Percentiles rank a stretch among this genome's conserved stretches.
phyloP scores from a whole-genome alignment of 2,888 invertebrate species.

The Scaptomyza polygonia region DNA sequence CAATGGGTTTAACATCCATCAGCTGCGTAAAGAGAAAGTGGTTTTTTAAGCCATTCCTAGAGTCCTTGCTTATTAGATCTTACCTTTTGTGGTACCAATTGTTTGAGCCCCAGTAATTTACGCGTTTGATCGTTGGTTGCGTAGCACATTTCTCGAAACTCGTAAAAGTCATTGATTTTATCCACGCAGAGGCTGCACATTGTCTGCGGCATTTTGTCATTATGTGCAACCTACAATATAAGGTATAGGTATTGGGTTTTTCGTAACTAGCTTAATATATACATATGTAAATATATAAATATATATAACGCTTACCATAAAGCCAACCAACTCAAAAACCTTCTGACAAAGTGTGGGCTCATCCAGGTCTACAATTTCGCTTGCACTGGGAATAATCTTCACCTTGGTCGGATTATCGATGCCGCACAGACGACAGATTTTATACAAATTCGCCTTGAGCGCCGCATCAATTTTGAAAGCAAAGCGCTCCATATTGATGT shows the following conservation, averaged over 20 bases:
- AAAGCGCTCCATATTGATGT: conserved; percentile 80
- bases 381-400: conserved; percentile 64
- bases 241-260: conserved; percentile 4
- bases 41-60: not conserved
- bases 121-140: conserved; percentile 86
- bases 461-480: conserved; percentile 84
- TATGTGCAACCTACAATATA: conserved; percentile 84
- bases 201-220: conserved; percentile 87
- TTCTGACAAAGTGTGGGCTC: conserved; percentile 82
- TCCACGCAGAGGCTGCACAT: conserved; percentile 87
- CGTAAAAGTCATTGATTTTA: conserved; percentile 87
- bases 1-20: conserved; percentile 55
- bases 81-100: conserved; percentile 66
- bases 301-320: conserved; percentile 67
- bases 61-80: not conserved
- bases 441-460: conserved; percentile 82
- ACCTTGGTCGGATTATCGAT: conserved; percentile 83
- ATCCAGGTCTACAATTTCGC: conserved; percentile 69
- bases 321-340: conserved; percentile 79
- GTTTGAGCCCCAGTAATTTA: conserved; percentile 81
- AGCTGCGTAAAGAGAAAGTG: conserved; percentile 20
- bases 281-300: not conserved
- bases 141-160: conserved; percentile 86
- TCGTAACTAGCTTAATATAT: not conserved
- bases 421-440: conserved; percentile 84